Evolutionary conservation across 2,797 vertebrate species (phyloP).

Genomic region (Labeo calbasu): DNA sequence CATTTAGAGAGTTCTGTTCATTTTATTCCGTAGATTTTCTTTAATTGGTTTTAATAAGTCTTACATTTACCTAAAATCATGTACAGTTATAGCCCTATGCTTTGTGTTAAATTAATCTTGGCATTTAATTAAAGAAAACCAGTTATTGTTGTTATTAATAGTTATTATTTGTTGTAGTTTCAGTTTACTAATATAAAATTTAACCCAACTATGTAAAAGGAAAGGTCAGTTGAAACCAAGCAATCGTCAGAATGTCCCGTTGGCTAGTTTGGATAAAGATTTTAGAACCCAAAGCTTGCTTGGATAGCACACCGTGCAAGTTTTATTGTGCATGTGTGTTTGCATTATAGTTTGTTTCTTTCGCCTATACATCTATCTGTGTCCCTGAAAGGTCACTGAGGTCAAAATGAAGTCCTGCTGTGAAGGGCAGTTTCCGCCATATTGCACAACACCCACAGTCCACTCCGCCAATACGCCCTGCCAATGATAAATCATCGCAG

Average conservation of each 20-base stretch:
- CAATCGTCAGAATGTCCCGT: background rate
- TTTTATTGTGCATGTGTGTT: constrained; percentile 8
- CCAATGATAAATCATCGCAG: constrained; percentile 55
- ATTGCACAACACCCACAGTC: constrained; percentile 49
- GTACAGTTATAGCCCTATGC: background rate
- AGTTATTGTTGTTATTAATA: background rate
- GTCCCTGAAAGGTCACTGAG: constrained; percentile 12
- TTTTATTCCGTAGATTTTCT: too few species aligned
- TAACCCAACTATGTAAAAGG: too few species aligned
- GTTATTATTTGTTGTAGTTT: background rate
- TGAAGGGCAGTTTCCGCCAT: constrained; percentile 44
- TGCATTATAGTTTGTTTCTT: background rate
- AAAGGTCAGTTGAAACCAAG: background rate
- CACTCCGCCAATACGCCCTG: constrained; percentile 21
- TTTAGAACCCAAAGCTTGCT: background rate
- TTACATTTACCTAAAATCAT: too few species aligned
- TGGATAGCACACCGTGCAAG: background rate
- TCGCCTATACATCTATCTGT: constrained; percentile 15
- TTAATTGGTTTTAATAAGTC: too few species aligned
- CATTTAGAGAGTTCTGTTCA: background rate
- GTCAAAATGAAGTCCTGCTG: constrained; percentile 16
- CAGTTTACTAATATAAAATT: background rate
- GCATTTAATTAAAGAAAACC: background rate
- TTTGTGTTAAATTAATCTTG: background rate
- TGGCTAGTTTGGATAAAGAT: background rate